Conservation (phyloP, 2,888 invertebrate genomes). For the Zootermopsis nevadensis region DNA sequence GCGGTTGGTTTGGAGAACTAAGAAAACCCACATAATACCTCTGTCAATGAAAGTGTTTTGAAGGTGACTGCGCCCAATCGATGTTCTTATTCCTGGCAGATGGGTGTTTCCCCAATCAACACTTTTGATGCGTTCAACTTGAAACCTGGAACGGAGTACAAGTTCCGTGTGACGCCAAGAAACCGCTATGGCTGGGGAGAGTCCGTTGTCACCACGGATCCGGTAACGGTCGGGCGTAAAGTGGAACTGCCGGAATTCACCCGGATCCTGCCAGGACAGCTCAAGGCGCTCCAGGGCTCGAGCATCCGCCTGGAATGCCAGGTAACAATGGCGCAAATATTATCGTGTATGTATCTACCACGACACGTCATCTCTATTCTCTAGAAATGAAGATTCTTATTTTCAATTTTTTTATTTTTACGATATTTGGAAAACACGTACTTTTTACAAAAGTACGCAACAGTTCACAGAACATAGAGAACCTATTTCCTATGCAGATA, state of each 20-base stretch:
- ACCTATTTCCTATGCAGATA: too few relatives aligned
- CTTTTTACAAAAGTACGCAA: too few relatives aligned
- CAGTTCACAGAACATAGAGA: too few relatives aligned
- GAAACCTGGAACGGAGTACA: conserved; percentile 82
- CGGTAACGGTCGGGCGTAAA: conserved; percentile 74
- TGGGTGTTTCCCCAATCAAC: conserved; percentile 83
- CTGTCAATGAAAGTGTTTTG: too few relatives aligned
- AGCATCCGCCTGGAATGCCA: conserved; percentile 78
- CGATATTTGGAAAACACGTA: too few relatives aligned
- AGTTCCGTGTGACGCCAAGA: conserved; percentile 87
- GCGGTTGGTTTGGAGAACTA: too few relatives aligned
- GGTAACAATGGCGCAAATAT: conserved; percentile 61
- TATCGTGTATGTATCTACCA: too few relatives aligned
- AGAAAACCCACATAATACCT: too few relatives aligned
- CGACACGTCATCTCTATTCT: too few relatives aligned
- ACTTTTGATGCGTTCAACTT: conserved; percentile 87
- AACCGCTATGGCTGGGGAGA: conserved; percentile 94
- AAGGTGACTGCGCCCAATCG: too few relatives aligned
- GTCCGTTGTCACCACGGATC: conserved; percentile 73
- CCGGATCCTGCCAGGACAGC: conserved; percentile 79
- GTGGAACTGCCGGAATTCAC: conserved; percentile 82
- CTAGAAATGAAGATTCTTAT: too few relatives aligned
- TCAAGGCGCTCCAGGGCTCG: conserved; percentile 78
- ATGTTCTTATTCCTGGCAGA: conserved; percentile 58
- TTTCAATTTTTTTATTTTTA: too few relatives aligned